phyloP scores from a whole-genome alignment of 2,888 invertebrate species.

The Diaphora mendica region DNA sequence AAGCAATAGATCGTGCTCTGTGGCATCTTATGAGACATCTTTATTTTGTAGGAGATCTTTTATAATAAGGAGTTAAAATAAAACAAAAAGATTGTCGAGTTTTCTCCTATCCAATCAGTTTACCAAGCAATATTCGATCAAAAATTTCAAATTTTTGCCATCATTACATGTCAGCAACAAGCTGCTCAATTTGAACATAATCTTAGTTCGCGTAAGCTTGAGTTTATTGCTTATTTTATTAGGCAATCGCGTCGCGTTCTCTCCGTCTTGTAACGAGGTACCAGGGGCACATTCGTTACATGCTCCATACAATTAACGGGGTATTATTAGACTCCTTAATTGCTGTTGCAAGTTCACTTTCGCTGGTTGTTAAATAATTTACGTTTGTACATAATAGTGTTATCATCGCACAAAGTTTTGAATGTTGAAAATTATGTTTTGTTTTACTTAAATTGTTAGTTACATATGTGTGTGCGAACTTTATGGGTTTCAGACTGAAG shows the following conservation, averaged over 20 bases:
- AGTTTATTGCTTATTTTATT: constrained; percentile 61
- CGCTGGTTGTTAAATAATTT: constrained; percentile 55
- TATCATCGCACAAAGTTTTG: constrained; percentile 12
- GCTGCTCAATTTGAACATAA: constrained; percentile 21
- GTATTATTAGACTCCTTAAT: constrained; percentile 66
- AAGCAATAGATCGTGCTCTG: no score
- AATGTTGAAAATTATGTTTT: constrained; percentile 7
- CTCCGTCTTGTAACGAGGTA: constrained; percentile 48
- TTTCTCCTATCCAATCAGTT: neutral
- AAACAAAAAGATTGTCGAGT: neutral
- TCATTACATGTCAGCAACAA: constrained; percentile 19
- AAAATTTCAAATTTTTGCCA: constrained; percentile 10
- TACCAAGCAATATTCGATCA: neutral
- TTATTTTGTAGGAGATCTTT: neutral
- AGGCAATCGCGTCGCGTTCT: constrained; percentile 50
- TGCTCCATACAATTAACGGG: constrained; percentile 68
- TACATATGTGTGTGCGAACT: neutral
- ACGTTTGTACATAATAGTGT: constrained; percentile 40
- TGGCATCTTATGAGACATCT: neutral
- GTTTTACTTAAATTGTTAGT: neutral
- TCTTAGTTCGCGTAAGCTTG: constrained; percentile 28
- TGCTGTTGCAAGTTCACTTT: constrained; percentile 68
- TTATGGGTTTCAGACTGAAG: neutral
- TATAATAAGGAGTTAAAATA: neutral
- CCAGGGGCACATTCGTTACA: constrained; percentile 66